These are phyloP conservation scores for Thymelicus lineola DNA, from an alignment of 2,888 invertebrate genomes.

Conservation along the genomic window DNA sequence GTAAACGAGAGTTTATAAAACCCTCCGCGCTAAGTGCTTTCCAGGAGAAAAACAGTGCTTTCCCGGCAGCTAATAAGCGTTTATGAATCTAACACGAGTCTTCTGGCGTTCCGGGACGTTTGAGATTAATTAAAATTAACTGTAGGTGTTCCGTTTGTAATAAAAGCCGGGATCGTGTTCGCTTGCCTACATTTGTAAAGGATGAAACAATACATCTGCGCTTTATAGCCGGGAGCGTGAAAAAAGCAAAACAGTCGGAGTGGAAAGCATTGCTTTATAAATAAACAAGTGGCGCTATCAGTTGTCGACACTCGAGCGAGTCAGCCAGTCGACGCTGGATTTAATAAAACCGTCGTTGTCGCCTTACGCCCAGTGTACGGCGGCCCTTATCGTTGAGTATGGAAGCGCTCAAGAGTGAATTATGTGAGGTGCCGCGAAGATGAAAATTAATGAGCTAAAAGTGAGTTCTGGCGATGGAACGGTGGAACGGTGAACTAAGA, in stretches of 20 bases:
- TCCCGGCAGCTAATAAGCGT: constrained; percentile 43
- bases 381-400: constrained; percentile 79
- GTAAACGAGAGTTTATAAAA: constrained; percentile 27
- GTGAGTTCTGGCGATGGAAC: constrained; percentile 49
- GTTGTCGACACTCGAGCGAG: constrained; percentile 79
- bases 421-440: constrained; percentile 79
- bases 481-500: constrained; percentile 28
- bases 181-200: constrained; percentile 40
- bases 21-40: constrained; percentile 28
- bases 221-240: constrained; percentile 35
- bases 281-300: constrained; percentile 80
- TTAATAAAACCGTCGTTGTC: constrained; percentile 71
- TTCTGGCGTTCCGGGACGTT: constrained; percentile 42
- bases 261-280: constrained; percentile 78
- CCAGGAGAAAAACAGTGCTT: constrained; percentile 32
- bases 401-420: constrained; percentile 81
- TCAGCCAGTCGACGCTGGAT: constrained; percentile 73
- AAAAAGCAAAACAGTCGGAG: constrained; percentile 48
- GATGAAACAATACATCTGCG: constrained; percentile 6
- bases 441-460: constrained; percentile 85
- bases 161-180: constrained; percentile 44
- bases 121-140: constrained; percentile 49
- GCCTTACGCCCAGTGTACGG: constrained; percentile 63
- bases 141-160: constrained; percentile 45
- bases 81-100: constrained; percentile 45